These are phyloP conservation scores for Thecophora atra DNA, from an alignment of 2,888 invertebrate species.

Conservation along the genomic window DNA sequence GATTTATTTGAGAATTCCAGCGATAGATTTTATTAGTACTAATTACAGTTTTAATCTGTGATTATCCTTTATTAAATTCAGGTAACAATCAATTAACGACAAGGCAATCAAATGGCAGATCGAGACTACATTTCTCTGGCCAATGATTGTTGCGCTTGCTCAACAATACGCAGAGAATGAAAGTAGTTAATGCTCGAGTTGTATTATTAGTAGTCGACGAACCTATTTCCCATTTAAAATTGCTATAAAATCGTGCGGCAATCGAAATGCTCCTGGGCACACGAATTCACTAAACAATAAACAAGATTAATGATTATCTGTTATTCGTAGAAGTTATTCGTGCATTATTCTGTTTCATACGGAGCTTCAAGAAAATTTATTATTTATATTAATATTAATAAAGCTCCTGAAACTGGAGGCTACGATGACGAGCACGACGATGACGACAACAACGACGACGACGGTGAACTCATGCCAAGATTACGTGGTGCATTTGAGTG, in stretches of 20 bases:
- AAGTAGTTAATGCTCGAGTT: constrained; percentile 11
- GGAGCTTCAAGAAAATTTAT: constrained; percentile 5
- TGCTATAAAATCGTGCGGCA: constrained; percentile 29
- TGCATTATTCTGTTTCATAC: background rate
- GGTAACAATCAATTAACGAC: background rate
- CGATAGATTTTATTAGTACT: background rate
- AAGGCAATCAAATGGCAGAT: background rate
- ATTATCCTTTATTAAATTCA: background rate
- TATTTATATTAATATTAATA: constrained; percentile 17
- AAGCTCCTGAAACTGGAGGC: background rate
- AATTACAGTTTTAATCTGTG: background rate
- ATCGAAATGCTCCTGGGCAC: constrained; percentile 19
- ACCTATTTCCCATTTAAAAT: too few species aligned
- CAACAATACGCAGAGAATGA: background rate
- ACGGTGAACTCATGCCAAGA: background rate
- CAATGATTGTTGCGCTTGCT: too few species aligned
- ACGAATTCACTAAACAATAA: constrained; percentile 24
- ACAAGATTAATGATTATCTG: constrained; percentile 18
- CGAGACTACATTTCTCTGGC: background rate
- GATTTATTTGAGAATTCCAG: background rate
- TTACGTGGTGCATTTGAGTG: background rate
- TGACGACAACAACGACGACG: too few species aligned
- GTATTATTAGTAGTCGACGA: background rate
- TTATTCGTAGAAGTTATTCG: background rate
- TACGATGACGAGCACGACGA: background rate